Base-by-base conservation (phyloP, 2,888 invertebrate genomes). In the Kryphioiulus occultus region DNA sequence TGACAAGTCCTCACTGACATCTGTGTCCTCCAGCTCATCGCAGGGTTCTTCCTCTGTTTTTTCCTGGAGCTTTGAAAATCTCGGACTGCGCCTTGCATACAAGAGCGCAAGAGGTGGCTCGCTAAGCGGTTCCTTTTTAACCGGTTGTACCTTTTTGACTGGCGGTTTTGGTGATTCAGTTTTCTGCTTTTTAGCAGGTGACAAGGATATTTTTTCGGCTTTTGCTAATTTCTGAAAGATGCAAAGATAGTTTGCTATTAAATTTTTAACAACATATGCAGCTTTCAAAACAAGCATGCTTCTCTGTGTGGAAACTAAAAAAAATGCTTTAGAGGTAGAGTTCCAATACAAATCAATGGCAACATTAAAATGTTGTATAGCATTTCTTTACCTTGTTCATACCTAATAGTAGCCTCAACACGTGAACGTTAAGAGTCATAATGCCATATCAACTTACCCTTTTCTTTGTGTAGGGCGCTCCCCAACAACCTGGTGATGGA, bases 111-210 rank as follows among this genome's bases (percentile, higher is more conserved):
- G 2, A 19, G 86, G 32, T 32, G 85, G 85, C 26, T 78, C 78
- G 30, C 30, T 30, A 26, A 17, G 30, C 22, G n/a, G n/a, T 7
- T n/a, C n/a, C n/a, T n/a, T n/a, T n/a, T n/a, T n/a, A n/a, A n/a
- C n/a, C 39, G 39, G 39, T 44, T 4, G 15, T 15, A 78, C 12
- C 30, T 30, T 12, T 32, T 32, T 30, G 3, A 17, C 30, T 30
- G 30, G 78, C 4, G 30, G 78, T 78, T 78, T 78, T 78, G 78
- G 5, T 0, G 39, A 19, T 12, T 5, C 7, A 2, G 44, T 44
- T 86, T 86, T 86, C 53, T 42, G 47, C 59, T 86, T 86, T 87
- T 88, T 90, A 2, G 91, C 91, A 82, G 90, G 90, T 12, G 42
- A 42, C 32, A 12, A 12, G 22, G n/a, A 0, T 39, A 5, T 42